phyloP scores from a whole-genome alignment of 2,797 vertebrate species.

The Myotis daubentonii region DNA sequence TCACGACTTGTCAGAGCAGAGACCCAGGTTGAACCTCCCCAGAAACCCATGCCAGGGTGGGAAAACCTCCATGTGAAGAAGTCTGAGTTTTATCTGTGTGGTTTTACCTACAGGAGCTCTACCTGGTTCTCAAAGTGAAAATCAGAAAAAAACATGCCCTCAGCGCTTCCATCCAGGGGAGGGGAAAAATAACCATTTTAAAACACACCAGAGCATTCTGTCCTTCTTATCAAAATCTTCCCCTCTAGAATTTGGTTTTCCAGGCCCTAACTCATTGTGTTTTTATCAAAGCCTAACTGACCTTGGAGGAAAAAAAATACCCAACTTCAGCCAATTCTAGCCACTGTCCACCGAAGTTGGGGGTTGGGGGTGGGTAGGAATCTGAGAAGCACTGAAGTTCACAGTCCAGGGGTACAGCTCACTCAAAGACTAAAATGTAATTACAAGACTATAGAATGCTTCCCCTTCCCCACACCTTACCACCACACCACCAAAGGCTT shows the following conservation, averaged over 20 bases:
- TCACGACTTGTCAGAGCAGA: background rate
- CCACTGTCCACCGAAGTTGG: background rate
- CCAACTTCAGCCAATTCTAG: background rate
- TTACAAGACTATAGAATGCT: background rate
- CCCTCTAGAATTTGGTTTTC: background rate
- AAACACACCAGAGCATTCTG: background rate
- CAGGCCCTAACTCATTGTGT: background rate
- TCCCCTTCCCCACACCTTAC: background rate
- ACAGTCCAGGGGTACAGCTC: background rate
- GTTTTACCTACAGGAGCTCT: background rate
- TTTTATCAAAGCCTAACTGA: background rate
- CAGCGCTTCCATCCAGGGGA: background rate
- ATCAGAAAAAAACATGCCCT: background rate
- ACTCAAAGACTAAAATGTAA: background rate
- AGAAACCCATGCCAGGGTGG: background rate
- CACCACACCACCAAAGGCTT: background rate
- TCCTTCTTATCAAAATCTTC: background rate
- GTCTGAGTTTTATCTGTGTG: background rate
- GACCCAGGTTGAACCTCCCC: background rate
- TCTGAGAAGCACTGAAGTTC: background rate
- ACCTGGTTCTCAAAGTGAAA: background rate
- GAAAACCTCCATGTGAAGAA: background rate
- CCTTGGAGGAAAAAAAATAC: background rate
- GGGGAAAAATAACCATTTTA: background rate
- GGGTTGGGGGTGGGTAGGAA: rapidly evolving